phyloP scores from a whole-genome alignment of 2,888 invertebrate genomes.

The Trichopria drosophilae region DNA sequence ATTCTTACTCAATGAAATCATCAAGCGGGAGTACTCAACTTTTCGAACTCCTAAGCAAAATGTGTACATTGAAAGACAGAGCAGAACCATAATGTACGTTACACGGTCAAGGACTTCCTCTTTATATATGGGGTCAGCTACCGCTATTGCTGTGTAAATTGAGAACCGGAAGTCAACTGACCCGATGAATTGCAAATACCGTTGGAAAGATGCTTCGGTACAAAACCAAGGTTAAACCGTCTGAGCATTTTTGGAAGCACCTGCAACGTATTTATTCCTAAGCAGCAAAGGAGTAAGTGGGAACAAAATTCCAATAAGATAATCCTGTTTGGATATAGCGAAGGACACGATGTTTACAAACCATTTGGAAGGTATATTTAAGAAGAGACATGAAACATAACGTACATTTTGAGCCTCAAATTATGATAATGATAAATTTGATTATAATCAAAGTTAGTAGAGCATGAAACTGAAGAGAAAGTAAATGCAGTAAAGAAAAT shows the following conservation, averaged over 20 bases:
- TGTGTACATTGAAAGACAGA: conserved; percentile 41
- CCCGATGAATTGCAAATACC: too few species aligned
- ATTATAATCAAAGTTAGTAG: not conserved
- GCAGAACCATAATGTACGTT: conserved; percentile 40
- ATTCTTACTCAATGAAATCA: conserved; percentile 18
- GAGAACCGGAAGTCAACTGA: conserved; percentile 44
- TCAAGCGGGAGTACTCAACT: too few species aligned
- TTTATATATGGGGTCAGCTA: conserved; percentile 52
- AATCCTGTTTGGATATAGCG: conserved; percentile 45
- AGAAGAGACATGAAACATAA: conserved; percentile 31
- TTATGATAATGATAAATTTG: not conserved
- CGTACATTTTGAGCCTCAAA: conserved; percentile 1
- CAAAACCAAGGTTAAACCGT: conserved; percentile 12
- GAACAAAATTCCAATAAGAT: conserved; percentile 28
- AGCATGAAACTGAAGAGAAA: too few species aligned
- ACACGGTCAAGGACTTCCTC: conserved; percentile 30
- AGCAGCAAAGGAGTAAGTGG: conserved; percentile 26
- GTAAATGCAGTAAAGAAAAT: not conserved
- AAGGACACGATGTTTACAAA: conserved; percentile 41
- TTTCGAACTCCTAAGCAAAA: too few species aligned
- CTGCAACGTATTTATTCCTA: conserved; percentile 28
- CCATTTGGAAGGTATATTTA: conserved; percentile 31
- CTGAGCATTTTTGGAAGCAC: conserved; percentile 40
- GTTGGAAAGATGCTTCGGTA: conserved; percentile 44
- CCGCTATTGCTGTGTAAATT: conserved; percentile 46